Evolutionary conservation across 2,888 invertebrate genomes (phyloP).

Genomic region (Orthosia gracilis): DNA sequence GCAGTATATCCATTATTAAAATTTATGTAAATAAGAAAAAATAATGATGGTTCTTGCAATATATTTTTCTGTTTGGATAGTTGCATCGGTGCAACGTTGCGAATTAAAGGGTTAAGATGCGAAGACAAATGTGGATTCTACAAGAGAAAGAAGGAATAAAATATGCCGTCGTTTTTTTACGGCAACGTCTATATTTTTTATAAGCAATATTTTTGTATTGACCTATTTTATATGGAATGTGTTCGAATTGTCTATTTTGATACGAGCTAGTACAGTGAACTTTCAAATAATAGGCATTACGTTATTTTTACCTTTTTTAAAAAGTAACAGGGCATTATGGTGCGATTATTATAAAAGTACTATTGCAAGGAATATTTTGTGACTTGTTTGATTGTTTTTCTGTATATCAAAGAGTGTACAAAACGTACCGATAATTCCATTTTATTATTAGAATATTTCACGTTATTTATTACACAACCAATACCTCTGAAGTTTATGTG

Average conservation of each 20-base stretch:
- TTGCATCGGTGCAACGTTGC: too few relatives aligned
- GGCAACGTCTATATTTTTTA: constrained; percentile 26
- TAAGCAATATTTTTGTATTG: constrained; percentile 19
- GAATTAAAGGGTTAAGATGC: too few relatives aligned
- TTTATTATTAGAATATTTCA: too few relatives aligned
- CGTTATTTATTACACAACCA: too few relatives aligned
- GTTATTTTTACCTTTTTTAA: constrained; percentile 23
- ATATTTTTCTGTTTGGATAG: too few relatives aligned
- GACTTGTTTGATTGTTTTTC: not conserved
- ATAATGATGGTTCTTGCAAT: too few relatives aligned
- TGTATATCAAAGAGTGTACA: not conserved
- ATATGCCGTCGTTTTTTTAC: constrained; percentile 19
- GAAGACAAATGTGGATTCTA: not conserved
- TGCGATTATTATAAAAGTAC: constrained; percentile 16
- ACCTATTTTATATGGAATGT: constrained; percentile 19
- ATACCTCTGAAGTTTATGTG: too few relatives aligned
- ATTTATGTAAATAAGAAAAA: too few relatives aligned
- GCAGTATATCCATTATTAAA: too few relatives aligned
- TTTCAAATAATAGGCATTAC: constrained; percentile 16
- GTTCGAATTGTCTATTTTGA: constrained; percentile 3
- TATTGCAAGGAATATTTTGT: not conserved
- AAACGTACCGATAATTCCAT: not conserved
- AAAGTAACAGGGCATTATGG: constrained; percentile 36
- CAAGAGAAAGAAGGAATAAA: constrained; percentile 9
- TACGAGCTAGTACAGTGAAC: constrained; percentile 11